Percentiles rank a stretch among this genome's conserved stretches.
Evolutionary conservation across 30 jellyfish, hydroid and myxozoan species (phyloP).

Genomic region (Rhopilema esculentum): DNA sequence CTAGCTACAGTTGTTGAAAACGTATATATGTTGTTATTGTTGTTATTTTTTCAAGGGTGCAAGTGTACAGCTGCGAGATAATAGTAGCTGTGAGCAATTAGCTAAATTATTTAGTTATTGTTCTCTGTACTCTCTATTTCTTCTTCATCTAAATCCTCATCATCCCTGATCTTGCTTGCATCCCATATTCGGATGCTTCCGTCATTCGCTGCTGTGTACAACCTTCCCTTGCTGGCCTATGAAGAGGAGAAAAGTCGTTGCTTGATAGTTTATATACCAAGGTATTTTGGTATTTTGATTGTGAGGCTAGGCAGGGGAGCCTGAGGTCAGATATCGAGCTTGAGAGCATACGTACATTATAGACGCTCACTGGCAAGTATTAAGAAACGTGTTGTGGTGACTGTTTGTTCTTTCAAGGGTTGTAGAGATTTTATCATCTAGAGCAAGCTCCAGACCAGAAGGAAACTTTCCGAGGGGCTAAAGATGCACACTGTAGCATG

Average conservation of each 20-base stretch:
- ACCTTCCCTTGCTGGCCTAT: conserved; percentile 70
- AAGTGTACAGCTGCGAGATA: not conserved
- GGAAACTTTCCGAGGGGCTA: no score
- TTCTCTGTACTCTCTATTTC: conserved; percentile 41
- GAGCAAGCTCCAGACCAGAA: no score
- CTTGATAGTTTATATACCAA: not conserved
- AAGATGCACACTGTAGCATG: no score
- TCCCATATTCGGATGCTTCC: conserved; percentile 96
- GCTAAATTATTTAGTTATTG: conserved; percentile 5
- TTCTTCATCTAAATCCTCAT: conserved; percentile 83
- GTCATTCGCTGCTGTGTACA: conserved; percentile 93
- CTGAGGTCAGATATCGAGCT: not conserved
- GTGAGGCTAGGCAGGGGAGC: not conserved
- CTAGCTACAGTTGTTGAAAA: not conserved
- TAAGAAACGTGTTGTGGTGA: no score
- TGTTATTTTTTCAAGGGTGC: not conserved
- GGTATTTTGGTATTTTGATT: not conserved
- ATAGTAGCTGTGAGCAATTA: not conserved
- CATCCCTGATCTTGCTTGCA: conserved; percentile 88
- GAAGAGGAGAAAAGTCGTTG: not conserved
- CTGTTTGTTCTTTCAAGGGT: no score
- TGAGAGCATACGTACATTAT: no score
- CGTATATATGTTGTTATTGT: not conserved
- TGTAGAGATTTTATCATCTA: no score
- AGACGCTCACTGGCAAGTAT: no score